Evolutionary conservation across 1,140 invertebrate species (phyloP).

Genomic region (Branchinecta lynchi): DNA sequence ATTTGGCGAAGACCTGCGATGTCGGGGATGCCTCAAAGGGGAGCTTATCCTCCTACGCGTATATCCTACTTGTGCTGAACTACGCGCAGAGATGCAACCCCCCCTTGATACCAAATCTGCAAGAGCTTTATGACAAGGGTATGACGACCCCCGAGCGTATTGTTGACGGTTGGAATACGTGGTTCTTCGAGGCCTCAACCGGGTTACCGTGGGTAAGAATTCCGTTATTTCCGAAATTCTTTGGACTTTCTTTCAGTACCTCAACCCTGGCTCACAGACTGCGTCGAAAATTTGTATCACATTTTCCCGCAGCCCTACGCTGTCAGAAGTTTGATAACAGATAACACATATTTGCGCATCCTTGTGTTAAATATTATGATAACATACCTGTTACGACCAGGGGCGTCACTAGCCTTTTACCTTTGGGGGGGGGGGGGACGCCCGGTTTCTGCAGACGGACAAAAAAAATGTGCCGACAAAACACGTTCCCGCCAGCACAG

Average conservation of each 20-base stretch:
- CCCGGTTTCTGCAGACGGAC: too few species aligned
- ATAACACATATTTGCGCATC: too few species aligned
- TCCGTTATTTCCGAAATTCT: conserved; percentile 11
- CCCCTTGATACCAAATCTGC: conserved; percentile 44
- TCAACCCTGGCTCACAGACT: not conserved
- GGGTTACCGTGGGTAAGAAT: not conserved
- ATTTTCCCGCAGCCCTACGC: too few species aligned
- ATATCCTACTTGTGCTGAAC: conserved; percentile 43
- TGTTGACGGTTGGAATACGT: conserved; percentile 38
- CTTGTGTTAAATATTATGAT: too few species aligned
- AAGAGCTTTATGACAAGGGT: conserved; percentile 34
- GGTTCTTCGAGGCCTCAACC: conserved; percentile 32
- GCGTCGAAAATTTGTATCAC: too few species aligned
- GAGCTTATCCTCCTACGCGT: conserved; percentile 47
- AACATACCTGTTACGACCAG: too few species aligned
- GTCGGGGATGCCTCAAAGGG: conserved; percentile 46
- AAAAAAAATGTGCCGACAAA: too few species aligned
- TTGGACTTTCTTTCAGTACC: conserved; percentile 14
- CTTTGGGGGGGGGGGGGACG: too few species aligned
- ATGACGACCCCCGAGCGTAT: conserved; percentile 24
- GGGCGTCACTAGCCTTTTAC: too few species aligned
- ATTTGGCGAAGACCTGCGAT: conserved; percentile 44
- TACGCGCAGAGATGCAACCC: conserved; percentile 42
- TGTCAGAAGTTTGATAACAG: too few species aligned
- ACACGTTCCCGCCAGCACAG: too few species aligned